Percentiles rank a stretch among this genome's conserved stretches.
Conservation (phyloP, 2,113 vertebrate species). For the Tragelaphus imberbis region DNA sequence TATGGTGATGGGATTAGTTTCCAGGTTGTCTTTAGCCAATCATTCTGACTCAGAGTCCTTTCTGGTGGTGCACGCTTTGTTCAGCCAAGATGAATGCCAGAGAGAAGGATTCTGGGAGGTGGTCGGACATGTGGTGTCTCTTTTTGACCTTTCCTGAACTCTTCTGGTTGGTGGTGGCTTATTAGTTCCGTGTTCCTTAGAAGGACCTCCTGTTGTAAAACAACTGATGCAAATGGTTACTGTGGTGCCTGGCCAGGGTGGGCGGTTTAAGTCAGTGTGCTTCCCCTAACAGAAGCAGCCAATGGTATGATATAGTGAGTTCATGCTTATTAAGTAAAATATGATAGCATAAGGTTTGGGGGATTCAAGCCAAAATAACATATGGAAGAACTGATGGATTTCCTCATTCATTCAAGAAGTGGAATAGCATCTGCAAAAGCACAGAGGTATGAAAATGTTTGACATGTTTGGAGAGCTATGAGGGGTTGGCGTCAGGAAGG, state of each 20-base stretch:
- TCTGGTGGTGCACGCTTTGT: not conserved
- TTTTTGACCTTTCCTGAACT: not conserved
- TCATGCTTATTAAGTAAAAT: conserved; percentile 50
- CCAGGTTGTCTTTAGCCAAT: not conserved
- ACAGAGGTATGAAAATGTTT: conserved; percentile 59
- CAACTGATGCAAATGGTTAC: not conserved
- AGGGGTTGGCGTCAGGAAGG: not conserved
- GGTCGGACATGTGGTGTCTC: not conserved
- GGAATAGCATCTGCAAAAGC: conserved; percentile 56
- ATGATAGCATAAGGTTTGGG: conserved; percentile 50
- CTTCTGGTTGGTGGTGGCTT: not conserved
- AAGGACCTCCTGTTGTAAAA: not conserved
- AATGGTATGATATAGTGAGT: not conserved
- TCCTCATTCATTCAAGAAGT: conserved; percentile 63
- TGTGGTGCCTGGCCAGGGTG: not conserved
- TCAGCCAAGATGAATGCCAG: not conserved
- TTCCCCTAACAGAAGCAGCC: not conserved
- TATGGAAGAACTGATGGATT: conserved; percentile 59
- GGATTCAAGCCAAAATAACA: conserved; percentile 66
- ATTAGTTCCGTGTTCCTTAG: not conserved
- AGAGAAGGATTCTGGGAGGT: not conserved
- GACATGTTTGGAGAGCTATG: conserved; percentile 63
- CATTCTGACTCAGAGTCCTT: not conserved
- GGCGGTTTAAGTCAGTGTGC: not conserved
- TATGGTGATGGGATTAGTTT: not conserved